A percentile compares a stretch with the other conserved stretches of the same genome.
phyloP scores from a whole-genome alignment of 2,113 vertebrate genomes.

The Tonatia bakeri region DNA sequence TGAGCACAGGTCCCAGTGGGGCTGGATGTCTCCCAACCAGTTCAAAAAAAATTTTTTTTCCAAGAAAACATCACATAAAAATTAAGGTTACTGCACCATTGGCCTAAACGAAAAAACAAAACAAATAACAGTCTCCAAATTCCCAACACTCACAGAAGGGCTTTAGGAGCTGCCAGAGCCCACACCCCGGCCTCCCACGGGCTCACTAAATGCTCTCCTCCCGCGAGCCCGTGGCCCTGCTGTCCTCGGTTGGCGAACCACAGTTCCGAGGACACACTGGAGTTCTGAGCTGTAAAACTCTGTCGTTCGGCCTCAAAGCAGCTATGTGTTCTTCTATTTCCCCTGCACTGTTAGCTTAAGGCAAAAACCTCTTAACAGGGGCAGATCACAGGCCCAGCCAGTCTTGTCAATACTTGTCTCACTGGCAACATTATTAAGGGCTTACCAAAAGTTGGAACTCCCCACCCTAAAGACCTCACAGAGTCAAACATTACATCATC shows the following conservation, averaged over 20 bases:
- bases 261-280: neutral
- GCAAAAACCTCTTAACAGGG: neutral
- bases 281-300: neutral
- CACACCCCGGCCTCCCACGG: neutral
- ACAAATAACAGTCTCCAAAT: neutral
- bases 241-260: too few relatives aligned
- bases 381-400: neutral
- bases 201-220: neutral
- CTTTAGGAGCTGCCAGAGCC: neutral
- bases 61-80: neutral
- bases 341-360: neutral
- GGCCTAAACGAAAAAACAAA: neutral
- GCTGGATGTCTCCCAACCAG: neutral
- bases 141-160: neutral
- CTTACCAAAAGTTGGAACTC: conserved; percentile 51
- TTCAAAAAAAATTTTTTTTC: neutral
- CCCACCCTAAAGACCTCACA: conserved; percentile 31
- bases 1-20: neutral
- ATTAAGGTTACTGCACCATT: neutral
- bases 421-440: neutral
- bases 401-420: conserved; percentile 51
- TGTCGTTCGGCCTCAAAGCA: neutral
- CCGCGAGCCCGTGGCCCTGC: neutral
- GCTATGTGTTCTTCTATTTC: neutral
- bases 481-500: conserved; percentile 55